phyloP scores from a whole-genome alignment of 2,113 vertebrate genomes.

The Excalfactoria chinensis region DNA sequence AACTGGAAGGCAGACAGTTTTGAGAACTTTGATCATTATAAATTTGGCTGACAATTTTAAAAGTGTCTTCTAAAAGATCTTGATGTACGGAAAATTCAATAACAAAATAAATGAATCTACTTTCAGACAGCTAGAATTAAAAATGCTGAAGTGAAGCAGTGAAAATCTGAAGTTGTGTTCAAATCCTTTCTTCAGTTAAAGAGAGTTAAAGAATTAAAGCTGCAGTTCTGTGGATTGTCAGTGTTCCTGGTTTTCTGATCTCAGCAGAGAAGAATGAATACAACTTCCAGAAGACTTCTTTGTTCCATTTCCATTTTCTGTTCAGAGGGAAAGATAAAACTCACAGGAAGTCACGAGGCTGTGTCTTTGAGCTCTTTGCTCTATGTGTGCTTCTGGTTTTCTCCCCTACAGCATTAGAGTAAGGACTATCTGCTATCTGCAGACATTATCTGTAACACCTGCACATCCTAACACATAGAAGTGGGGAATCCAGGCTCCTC shows the following conservation, averaged over 20 bases:
- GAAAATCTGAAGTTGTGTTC: neutral
- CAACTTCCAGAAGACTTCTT: no score
- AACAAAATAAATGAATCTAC: neutral
- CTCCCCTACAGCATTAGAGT: no score
- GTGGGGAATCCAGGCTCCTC: neutral
- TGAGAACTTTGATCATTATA: neutral
- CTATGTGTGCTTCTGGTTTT: no score
- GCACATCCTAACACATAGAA: neutral
- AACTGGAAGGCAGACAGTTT: neutral
- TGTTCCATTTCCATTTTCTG: no score
- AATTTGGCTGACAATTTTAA: neutral
- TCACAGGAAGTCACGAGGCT: no score
- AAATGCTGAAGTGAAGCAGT: neutral
- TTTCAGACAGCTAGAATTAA: neutral
- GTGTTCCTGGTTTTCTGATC: no score
- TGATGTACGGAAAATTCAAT: neutral
- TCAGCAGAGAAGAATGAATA: no score
- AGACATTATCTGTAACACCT: neutral
- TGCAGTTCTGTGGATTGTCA: no score
- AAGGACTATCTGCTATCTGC: neutral
- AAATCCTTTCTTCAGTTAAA: neutral
- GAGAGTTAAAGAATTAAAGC: no score
- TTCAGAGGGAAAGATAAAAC: no score
- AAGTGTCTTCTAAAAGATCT: neutral
- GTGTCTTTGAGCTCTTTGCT: no score